These are phyloP conservation scores for Salvator merianae DNA, from an alignment of 2,113 vertebrate genomes.

Conservation along the genomic window DNA sequence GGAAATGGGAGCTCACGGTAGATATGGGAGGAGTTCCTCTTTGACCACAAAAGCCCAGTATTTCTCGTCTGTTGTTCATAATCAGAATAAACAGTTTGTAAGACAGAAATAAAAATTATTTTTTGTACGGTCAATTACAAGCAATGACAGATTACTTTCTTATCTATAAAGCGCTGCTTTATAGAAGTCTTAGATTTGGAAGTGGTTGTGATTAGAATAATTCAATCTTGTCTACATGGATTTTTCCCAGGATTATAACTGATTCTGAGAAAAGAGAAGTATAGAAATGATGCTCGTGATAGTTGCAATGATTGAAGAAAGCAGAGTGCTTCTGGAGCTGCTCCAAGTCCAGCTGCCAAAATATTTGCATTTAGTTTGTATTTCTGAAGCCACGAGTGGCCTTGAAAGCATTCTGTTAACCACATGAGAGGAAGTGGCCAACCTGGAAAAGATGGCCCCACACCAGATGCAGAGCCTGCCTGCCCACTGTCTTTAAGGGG, in stretches of 20 bases:
- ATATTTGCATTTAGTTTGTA: slow-evolving; percentile 64
- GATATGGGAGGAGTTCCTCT: too few species aligned
- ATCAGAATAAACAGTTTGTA: not conserved
- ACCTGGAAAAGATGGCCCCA: too few species aligned
- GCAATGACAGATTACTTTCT: not conserved
- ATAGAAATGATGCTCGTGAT: slow-evolving; percentile 53
- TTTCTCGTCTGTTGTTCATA: not conserved
- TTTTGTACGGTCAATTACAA: not conserved
- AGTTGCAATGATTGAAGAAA: slow-evolving; percentile 64
- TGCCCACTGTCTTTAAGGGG: too few species aligned
- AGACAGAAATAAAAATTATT: not conserved
- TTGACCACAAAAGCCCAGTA: too few species aligned
- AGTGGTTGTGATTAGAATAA: slow-evolving; percentile 17
- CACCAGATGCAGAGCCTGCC: too few species aligned
- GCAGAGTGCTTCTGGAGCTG: slow-evolving; percentile 56
- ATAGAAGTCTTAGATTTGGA: slow-evolving; percentile 8
- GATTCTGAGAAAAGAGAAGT: slow-evolving; percentile 39
- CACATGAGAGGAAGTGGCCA: too few species aligned
- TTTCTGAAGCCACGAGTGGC: too few species aligned
- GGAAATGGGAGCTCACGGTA: too few species aligned
- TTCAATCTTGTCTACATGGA: slow-evolving; percentile 38
- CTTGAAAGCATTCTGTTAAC: too few species aligned
- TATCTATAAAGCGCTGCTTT: too few species aligned
- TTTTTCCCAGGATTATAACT: slow-evolving; percentile 33
- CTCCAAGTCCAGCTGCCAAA: slow-evolving; percentile 66